Evolutionary conservation across 2,113 vertebrate species (phyloP).

Genomic region (Madoqua kirkii): DNA sequence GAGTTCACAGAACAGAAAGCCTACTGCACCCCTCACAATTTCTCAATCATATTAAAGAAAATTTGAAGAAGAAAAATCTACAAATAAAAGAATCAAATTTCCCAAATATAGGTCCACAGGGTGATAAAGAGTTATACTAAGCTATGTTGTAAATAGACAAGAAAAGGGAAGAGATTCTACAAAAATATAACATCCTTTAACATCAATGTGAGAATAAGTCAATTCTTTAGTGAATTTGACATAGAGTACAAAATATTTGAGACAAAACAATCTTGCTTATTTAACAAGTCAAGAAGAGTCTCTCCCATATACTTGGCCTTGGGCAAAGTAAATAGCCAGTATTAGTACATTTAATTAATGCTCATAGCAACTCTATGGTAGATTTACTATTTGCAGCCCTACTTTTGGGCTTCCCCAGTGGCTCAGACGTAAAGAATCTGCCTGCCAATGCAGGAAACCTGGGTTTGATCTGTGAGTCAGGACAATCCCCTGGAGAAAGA

Average conservation of each 20-base stretch:
- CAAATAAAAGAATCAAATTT: slow-evolving; percentile 12
- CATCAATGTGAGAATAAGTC: neutral
- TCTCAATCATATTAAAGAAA: slow-evolving; percentile 46
- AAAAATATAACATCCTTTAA: neutral
- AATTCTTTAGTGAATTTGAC: slow-evolving; percentile 30
- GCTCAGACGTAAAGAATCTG: neutral
- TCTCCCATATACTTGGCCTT: neutral
- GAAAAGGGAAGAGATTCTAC: neutral
- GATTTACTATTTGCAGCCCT: neutral
- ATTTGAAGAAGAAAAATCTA: slow-evolving; percentile 32
- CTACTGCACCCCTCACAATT: slow-evolving; percentile 18
- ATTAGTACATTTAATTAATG: slow-evolving; percentile 30
- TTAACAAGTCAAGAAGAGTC: neutral
- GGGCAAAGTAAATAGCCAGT: neutral
- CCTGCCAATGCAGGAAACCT: neutral
- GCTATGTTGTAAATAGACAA: slow-evolving; percentile 1
- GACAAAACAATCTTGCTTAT: slow-evolving; percentile 16
- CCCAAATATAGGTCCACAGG: neutral
- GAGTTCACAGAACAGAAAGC: slow-evolving; percentile 57
- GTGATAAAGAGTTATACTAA: neutral
- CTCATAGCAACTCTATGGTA: neutral
- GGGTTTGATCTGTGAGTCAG: neutral
- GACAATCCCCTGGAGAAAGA: neutral
- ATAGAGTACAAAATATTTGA: neutral
- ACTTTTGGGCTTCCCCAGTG: neutral